phyloP scores from a whole-genome alignment of 2,888 invertebrate genomes.

The Unio delphinus region DNA sequence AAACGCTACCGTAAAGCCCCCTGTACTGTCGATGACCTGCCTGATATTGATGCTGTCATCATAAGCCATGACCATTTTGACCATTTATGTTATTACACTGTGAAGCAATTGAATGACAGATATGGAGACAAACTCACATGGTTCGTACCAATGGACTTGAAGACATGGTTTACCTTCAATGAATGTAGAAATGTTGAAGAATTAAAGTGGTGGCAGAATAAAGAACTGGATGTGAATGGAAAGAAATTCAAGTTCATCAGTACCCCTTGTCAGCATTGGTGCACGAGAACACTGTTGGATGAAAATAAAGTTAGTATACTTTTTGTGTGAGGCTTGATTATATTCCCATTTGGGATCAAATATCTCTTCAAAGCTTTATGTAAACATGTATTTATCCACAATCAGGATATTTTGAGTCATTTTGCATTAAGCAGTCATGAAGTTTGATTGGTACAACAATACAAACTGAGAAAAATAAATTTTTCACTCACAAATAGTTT shows the following conservation, averaged over 20 bases:
- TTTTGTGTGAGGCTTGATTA: too few species aligned
- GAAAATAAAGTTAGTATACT: constrained; percentile 66
- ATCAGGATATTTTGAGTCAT: too few species aligned
- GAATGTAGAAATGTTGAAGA: constrained; percentile 39
- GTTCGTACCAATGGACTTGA: constrained; percentile 63
- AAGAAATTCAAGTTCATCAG: constrained; percentile 61
- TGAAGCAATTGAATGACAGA: constrained; percentile 50
- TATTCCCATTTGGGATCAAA: too few species aligned
- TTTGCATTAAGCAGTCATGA: too few species aligned
- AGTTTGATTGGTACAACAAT: too few species aligned
- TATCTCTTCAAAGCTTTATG: too few species aligned
- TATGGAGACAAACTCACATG: constrained; percentile 20
- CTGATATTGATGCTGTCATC: constrained; percentile 71
- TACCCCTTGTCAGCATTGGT: constrained; percentile 75
- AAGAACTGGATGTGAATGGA: not conserved
- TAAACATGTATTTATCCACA: too few species aligned
- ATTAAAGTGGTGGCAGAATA: constrained; percentile 29
- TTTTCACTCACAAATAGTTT: too few species aligned
- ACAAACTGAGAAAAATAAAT: too few species aligned
- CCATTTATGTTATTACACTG: constrained; percentile 70
- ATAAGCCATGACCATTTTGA: constrained; percentile 75
- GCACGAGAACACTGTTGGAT: constrained; percentile 69
- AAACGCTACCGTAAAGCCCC: constrained; percentile 67
- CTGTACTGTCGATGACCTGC: constrained; percentile 68
- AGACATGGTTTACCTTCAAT: constrained; percentile 59